A percentile compares a stretch with the other conserved stretches of the same genome.
phyloP scores from a whole-genome alignment of 2,888 invertebrate genomes.

The Melinaea menophilus region DNA sequence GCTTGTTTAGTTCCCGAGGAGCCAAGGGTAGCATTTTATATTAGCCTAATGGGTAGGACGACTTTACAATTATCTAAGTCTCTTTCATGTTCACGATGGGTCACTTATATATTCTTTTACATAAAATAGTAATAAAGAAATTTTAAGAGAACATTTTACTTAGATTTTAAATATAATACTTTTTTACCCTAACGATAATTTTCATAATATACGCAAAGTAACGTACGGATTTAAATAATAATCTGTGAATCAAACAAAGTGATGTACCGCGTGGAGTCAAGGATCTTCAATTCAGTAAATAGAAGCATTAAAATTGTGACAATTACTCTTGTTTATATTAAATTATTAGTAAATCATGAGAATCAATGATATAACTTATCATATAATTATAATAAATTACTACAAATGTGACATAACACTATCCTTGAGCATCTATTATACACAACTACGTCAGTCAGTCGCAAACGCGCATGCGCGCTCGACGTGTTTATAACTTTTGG shows the following conservation, averaged over 20 bases:
- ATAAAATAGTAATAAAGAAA: not conserved
- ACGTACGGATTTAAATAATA: too few species aligned
- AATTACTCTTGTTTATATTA: too few species aligned
- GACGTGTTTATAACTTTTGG: slow-evolving; percentile 27
- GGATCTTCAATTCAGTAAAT: too few species aligned
- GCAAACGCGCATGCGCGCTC: slow-evolving; percentile 36
- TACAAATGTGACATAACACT: not conserved
- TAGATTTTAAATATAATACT: not conserved
- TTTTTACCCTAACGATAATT: too few species aligned
- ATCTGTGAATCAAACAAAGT: too few species aligned
- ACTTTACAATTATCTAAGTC: slow-evolving; percentile 23
- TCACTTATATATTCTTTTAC: not conserved
- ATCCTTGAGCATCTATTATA: slow-evolving; percentile 9
- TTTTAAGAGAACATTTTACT: not conserved
- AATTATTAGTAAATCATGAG: too few species aligned
- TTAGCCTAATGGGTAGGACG: slow-evolving; percentile 25
- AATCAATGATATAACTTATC: too few species aligned
- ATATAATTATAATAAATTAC: too few species aligned
- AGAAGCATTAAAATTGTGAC: too few species aligned
- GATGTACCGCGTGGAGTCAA: too few species aligned
- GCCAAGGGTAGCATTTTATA: slow-evolving; percentile 30
- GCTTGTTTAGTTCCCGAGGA: slow-evolving; percentile 46
- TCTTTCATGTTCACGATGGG: slow-evolving; percentile 10
- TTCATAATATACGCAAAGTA: too few species aligned
- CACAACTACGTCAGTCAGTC: slow-evolving; percentile 34